A percentile compares a stretch with the other conserved stretches of the same genome.
phyloP scores from a whole-genome alignment of 2,113 vertebrate species.

The Noctilio leporinus region DNA sequence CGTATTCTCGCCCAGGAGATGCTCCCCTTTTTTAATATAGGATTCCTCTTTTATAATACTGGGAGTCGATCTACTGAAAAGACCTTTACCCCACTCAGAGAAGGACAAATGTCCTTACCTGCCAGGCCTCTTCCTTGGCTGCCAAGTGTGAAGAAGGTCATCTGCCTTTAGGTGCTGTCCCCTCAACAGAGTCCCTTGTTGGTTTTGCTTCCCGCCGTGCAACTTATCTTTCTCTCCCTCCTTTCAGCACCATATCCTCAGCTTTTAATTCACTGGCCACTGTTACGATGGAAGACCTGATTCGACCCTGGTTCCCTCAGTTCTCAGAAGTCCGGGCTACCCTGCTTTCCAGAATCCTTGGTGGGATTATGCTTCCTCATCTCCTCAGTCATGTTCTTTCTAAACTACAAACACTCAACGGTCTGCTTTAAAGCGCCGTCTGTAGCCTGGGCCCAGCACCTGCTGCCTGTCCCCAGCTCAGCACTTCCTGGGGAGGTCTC shows the following conservation, averaged over 20 bases:
- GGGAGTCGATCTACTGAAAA: neutral
- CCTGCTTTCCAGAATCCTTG: conserved; percentile 88
- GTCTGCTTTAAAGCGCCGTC: neutral
- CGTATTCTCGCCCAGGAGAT: neutral
- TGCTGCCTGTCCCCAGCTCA: neutral
- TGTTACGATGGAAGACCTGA: conserved; percentile 95
- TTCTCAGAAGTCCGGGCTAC: conserved; percentile 87
- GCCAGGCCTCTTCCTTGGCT: neutral
- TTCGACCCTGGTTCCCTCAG: conserved; percentile 86
- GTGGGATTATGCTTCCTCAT: conserved; percentile 71
- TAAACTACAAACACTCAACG: neutral
- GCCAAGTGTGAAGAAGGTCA: neutral
- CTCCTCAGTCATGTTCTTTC: neutral
- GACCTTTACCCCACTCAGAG: neutral
- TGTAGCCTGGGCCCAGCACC: neutral
- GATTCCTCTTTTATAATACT: neutral
- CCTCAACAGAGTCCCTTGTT: neutral
- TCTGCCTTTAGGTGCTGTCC: neutral
- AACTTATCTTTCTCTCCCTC: neutral
- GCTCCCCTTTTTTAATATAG: neutral
- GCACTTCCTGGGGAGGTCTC: neutral
- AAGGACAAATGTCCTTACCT: neutral
- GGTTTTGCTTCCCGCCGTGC: neutral
- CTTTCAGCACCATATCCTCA: conserved; percentile 92
- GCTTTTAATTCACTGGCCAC: conserved; percentile 97